Conservation (phyloP, 2,797 vertebrate genomes). For the Rhyacichthys aspro region DNA sequence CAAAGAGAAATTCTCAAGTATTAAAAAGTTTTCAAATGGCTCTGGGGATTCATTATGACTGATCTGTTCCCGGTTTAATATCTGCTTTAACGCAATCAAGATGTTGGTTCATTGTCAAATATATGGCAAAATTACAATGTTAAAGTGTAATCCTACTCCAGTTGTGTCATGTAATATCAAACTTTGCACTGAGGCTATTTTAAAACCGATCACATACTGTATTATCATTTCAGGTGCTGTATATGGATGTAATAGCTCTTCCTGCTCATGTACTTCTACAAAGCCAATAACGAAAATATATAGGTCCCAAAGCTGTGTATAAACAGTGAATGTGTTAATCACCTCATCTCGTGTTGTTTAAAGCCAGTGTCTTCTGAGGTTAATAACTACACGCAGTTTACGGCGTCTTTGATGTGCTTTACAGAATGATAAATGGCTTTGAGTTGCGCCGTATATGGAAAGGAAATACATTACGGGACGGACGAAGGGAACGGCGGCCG, state of each 20-base stretch:
- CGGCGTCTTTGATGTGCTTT: conserved; percentile 2
- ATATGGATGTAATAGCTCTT: neutral
- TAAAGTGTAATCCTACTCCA: conserved; percentile 34
- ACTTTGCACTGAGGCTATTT: neutral
- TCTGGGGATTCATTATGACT: conserved; percentile 41
- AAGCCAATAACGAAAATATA: conserved; percentile 12
- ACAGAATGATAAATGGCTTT: conserved; percentile 5
- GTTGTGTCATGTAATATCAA: neutral
- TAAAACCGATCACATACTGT: conserved; percentile 18
- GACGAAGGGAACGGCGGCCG: conserved; percentile 3
- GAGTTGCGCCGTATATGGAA: conserved; percentile 13
- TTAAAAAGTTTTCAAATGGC: conserved; percentile 1
- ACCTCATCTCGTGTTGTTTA: neutral
- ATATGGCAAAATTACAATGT: conserved; percentile 35
- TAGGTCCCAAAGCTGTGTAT: conserved; percentile 1
- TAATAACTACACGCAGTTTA: conserved; percentile 13
- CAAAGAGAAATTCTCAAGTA: neutral
- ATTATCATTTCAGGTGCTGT: conserved; percentile 27
- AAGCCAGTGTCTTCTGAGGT: conserved; percentile 7
- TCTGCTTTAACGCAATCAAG: conserved; percentile 37
- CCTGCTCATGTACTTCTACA: neutral
- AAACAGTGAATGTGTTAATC: neutral
- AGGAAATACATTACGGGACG: neutral
- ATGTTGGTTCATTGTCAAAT: conserved; percentile 27
- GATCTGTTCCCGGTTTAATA: conserved; percentile 57